Evolutionary conservation across 2,888 invertebrate species (phyloP).

Genomic region (Drosophila diplacantha): DNA sequence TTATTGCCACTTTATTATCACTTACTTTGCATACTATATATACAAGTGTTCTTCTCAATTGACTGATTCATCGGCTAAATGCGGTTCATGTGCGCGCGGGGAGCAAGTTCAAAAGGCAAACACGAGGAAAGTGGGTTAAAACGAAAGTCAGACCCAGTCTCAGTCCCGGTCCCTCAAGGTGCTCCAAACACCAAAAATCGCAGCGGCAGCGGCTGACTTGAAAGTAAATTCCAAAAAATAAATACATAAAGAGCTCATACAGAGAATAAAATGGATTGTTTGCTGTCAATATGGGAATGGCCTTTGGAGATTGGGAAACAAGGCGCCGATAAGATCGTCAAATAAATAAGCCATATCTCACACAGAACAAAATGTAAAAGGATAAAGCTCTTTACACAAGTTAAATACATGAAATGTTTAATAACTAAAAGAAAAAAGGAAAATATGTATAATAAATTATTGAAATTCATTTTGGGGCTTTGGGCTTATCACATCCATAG

Average conservation of each 20-base stretch:
- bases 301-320: conserved; percentile 35
- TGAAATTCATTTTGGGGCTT: no score
- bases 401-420: not conserved
- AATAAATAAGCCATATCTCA: conserved; percentile 26
- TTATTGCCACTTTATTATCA: conserved; percentile 26
- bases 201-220: conserved; percentile 46
- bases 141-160: conserved; percentile 46
- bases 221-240: conserved; percentile 40
- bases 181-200: conserved; percentile 6
- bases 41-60: conserved; percentile 54
- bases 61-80: conserved; percentile 58
- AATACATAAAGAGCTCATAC: conserved; percentile 30
- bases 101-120: conserved; percentile 30
- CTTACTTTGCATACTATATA: conserved; percentile 43
- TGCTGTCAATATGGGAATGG: conserved; percentile 39
- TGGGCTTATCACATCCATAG: no score
- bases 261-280: conserved; percentile 62
- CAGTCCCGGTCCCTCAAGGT: conserved; percentile 10
- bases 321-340: conserved; percentile 52
- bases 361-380: not conserved
- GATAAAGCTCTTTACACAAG: not conserved
- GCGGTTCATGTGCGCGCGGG: conserved; percentile 26
- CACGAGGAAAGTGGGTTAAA: conserved; percentile 62
- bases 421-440: not conserved
- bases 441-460: not conserved